A percentile compares a stretch with the other conserved stretches of the same genome.
These are phyloP conservation scores for Platycheirus rosarum DNA, from an alignment of 2,888 invertebrate genomes.

Conservation along the genomic window DNA sequence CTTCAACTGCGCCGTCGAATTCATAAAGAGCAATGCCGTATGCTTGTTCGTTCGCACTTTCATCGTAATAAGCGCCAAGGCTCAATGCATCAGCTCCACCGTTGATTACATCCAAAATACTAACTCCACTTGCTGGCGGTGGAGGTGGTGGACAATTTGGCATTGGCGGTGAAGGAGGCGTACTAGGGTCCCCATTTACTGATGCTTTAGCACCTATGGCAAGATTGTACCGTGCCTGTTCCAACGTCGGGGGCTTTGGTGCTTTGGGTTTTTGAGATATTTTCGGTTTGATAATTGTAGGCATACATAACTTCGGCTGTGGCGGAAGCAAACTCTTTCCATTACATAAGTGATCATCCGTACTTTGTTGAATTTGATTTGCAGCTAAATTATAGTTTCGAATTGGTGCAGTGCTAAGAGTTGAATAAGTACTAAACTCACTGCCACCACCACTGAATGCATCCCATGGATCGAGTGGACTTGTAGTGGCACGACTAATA, in stretches of 20 bases:
- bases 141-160: constrained; percentile 91
- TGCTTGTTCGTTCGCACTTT: constrained; percentile 83
- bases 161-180: constrained; percentile 89
- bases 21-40: constrained; percentile 91
- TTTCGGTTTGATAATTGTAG: constrained; percentile 88
- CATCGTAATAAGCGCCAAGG: constrained; percentile 77
- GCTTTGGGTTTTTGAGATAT: constrained; percentile 82
- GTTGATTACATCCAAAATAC: constrained; percentile 80
- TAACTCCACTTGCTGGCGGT: constrained; percentile 84
- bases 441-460: constrained; percentile 76
- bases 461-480: constrained; percentile 82
- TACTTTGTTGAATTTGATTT: constrained; percentile 81
- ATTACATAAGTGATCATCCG: constrained; percentile 85
- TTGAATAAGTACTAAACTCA: constrained; percentile 75
- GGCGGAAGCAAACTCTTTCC: constrained; percentile 83
- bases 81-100: constrained; percentile 80
- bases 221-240: constrained; percentile 58
- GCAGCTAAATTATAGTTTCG: constrained; percentile 74
- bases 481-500: constrained; percentile 83
- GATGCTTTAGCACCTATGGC: constrained; percentile 66
- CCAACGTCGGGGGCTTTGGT: constrained; percentile 78
- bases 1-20: constrained; percentile 88
- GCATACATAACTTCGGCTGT: constrained; percentile 84
- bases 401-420: constrained; percentile 81
- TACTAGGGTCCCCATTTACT: constrained; percentile 41